Base-by-base conservation (phyloP, 2,113 vertebrate genomes). In the Alexandromys fortis region DNA sequence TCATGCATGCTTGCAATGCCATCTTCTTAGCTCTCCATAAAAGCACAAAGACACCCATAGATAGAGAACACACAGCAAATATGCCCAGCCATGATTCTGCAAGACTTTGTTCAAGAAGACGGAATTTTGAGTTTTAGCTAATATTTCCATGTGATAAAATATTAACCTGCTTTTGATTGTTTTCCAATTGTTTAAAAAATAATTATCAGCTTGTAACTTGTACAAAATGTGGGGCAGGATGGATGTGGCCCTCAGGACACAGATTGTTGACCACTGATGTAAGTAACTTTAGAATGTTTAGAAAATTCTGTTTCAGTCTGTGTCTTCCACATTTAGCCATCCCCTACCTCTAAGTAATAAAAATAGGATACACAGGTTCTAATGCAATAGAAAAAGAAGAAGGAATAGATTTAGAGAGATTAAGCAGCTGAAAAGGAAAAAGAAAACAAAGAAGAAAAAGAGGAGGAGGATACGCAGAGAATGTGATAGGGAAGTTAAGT, bases 321-420 rank as follows among this genome's bases (percentile, higher is more conserved):
- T 73, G n/a, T 61, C 49, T 92, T 72, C 47, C 65, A 88, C 58
- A 83, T 42, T 61, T 91, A 92, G n/a, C 81, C 47, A 58, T 58
- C 19, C 19, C 58, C 79, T 82, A 65, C 16, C n/a, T 52, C 38
- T 49, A 90, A 86, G 81, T 33, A 86, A 90, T 65, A 81, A 12
- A 89, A 24, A 67, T 68, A 55, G 55, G 61, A 52, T 26, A 75
- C 45, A 55, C 7, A 81, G 79, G 4, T 94, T 81, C 67, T 47
- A 92, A 61, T 13, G 33, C 47, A 91, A 49, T 55, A 21, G 4
- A 90, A 38, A 30, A 90, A 12, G 13, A 96, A 86, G 35, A 96
- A 97, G 26, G 35, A 81, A 65, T 28, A 76, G 13, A 87, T 75
- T 65, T 52, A 86, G 63, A 92, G 77, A 95, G 70, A n/a, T 73